Evolutionary conservation across 2,888 invertebrate species (phyloP), one percentile per base, ranked within the genome.

Genomic region (Cylindroiulus punctatus): DNA sequence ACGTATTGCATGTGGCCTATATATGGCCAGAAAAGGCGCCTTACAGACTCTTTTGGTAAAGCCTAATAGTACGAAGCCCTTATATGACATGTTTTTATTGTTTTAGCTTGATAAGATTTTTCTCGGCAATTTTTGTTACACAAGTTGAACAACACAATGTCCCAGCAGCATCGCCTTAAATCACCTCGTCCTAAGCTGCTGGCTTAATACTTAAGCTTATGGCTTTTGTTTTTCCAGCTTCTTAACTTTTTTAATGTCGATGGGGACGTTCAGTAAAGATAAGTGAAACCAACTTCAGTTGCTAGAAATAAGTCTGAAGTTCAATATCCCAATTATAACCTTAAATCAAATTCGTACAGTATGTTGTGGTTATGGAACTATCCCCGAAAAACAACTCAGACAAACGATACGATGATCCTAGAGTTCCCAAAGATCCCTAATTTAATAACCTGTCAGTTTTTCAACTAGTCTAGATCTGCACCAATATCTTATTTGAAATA

Each of bases 31-130:
- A 32, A 76, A 30, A 32, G 76, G 76, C 76, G 76, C 76, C 76
- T 76, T 30, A 76, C 17, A 76, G 76, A 30, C 76, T 65, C 22
- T 30, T 76, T 17, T 76, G 17, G 76, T 17, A 76, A 76, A 76
- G 30, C 14, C 30, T 30, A 30, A 30, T 30, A 26, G 30, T 76
- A 76, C 30, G 14, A 76, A 76, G 26, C 26, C 76, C 76, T 76
- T 76, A 76, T 76, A 76, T 76, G 76, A 76, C 76, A 76, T 76
- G 76, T 14, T 76, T 76, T 76, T 76, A 76, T 76, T 76, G 76
- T 76, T 76, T 76, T 76, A 76, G 26, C 76, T 30, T 76, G 30
- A 76, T 76, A 76, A 76, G 76, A 76, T 76, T 76, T 76, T 76
- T 76, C 30, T 76, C 76, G 30, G 76, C 30, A 76, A 76, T 76